phyloP scores from a whole-genome alignment of 1,140 invertebrate genomes.

The Prorops nasuta region DNA sequence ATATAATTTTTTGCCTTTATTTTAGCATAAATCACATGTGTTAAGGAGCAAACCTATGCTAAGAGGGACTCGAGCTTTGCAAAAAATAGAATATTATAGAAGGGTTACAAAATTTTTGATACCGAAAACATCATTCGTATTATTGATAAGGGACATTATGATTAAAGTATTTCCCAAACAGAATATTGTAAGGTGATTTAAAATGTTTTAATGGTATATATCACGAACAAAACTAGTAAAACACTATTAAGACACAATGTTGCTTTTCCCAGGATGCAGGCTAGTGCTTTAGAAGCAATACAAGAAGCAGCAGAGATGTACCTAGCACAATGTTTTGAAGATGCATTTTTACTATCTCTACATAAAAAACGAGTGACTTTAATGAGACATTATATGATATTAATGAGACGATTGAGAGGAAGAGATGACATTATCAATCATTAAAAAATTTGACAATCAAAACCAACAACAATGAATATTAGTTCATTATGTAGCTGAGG shows the following conservation, averaged over 20 bases:
- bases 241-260: background rate
- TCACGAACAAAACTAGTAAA: no score
- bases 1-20: background rate
- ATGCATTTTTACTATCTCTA: conserved; percentile 67
- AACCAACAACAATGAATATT: conserved; percentile 11
- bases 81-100: background rate
- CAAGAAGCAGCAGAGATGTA: conserved; percentile 76
- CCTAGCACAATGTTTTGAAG: conserved; percentile 73
- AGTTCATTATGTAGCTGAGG: no score
- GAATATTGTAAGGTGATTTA: background rate
- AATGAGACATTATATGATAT: conserved; percentile 64
- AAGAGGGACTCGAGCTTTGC: no score
- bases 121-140: background rate
- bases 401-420: conserved; percentile 49
- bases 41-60: no score
- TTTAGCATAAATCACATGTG: no score
- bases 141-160: background rate
- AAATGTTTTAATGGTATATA: background rate
- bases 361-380: conserved; percentile 77
- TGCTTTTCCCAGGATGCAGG: conserved; percentile 54
- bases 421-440: conserved; percentile 42
- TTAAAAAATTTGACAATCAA: conserved; percentile 45
- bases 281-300: conserved; percentile 57
- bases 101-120: background rate
- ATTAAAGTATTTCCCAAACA: background rate